Percentiles rank a stretch among this genome's conserved stretches.
Evolutionary conservation across 2,113 vertebrate species (phyloP).

Genomic region (Gallinago jamesoni): DNA sequence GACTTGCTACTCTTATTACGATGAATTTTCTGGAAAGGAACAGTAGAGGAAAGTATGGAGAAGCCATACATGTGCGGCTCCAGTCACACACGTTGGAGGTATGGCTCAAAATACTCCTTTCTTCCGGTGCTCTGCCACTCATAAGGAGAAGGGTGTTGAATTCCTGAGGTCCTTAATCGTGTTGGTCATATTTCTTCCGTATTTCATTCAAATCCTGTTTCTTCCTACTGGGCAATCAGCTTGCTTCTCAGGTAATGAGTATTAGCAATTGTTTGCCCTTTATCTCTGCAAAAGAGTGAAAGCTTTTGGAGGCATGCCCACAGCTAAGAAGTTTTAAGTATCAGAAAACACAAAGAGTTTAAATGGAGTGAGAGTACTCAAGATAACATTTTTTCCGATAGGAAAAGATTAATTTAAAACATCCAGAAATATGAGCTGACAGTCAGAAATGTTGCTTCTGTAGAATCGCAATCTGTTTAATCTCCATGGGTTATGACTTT

Average conservation of each 20-base stretch:
- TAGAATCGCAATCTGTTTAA: not conserved
- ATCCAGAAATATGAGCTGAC: not conserved
- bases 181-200: not conserved
- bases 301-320: not conserved
- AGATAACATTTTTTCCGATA: not conserved
- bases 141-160: not conserved
- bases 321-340: not conserved
- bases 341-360: not conserved
- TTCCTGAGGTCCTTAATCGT: too few species aligned
- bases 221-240: not conserved
- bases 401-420: not conserved
- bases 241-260: not conserved
- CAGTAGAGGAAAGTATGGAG: too few species aligned
- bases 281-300: not conserved
- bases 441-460: not conserved
- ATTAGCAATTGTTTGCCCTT: not conserved
- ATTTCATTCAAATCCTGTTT: not conserved
- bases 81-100: not conserved
- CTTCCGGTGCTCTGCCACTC: not conserved
- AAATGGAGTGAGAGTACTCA: not conserved
- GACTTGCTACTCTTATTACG: accelerated
- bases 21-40: not conserved
- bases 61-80: accelerated
- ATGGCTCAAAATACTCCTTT: not conserved
- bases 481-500: not conserved